Evolutionary conservation across 2,113 vertebrate genomes (phyloP).

Genomic region (Ceyx margarethae): DNA sequence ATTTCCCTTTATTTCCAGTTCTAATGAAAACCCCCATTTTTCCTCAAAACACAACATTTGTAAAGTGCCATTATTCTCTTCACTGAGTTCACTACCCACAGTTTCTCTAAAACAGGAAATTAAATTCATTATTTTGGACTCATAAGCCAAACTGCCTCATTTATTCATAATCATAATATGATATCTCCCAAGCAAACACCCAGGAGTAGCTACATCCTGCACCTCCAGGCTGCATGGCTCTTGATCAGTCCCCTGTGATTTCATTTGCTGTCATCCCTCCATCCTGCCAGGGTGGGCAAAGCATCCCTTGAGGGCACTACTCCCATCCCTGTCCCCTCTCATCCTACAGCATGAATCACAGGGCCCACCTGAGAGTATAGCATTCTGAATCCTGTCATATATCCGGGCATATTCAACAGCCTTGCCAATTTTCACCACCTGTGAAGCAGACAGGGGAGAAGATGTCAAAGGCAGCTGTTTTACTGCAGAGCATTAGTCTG

Average conservation of each 20-base stretch:
- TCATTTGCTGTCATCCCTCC: neutral
- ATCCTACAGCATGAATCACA: fast-evolving
- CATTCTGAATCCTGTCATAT: neutral
- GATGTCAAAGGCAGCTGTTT: neutral
- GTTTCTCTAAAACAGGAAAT: neutral
- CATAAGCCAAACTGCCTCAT: neutral
- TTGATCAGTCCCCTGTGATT: neutral
- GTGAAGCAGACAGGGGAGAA: neutral
- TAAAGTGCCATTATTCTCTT: neutral
- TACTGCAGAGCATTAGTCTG: neutral
- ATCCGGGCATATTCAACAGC: neutral
- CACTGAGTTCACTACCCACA: neutral
- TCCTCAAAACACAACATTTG: neutral
- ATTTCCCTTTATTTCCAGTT: neutral
- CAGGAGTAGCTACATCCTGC: neutral
- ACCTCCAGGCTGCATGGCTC: neutral
- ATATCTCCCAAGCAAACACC: neutral
- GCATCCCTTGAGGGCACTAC: fast-evolving
- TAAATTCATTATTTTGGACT: neutral
- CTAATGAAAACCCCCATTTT: neutral
- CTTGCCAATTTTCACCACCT: neutral
- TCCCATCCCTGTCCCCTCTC: fast-evolving
- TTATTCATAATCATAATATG: neutral
- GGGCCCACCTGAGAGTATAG: fast-evolving
- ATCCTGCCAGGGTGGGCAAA: too few species aligned